Base-by-base conservation (phyloP, 1,140 invertebrate genomes). In the Delia radicum region DNA sequence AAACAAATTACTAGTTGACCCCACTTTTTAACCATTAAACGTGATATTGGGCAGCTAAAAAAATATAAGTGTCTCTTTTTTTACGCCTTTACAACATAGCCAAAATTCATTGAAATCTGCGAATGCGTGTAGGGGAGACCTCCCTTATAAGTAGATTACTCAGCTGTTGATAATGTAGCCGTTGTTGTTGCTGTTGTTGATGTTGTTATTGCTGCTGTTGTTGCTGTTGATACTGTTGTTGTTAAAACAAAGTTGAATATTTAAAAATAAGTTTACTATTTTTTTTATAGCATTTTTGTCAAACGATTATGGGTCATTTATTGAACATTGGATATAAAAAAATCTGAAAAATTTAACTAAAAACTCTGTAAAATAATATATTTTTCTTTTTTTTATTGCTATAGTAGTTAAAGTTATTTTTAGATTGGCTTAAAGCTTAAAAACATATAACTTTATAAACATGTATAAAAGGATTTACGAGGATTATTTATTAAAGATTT, bases 251-350 rank as follows among this genome's bases (percentile, higher is more conserved):
- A 42, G 37, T 42, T 21, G 48, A 18, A 55, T 21, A 55, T 55
- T 55, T 55, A 55, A 55, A 55, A 55, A 55, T 55, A 18, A 55
- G 48, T 55, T 55, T 55, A 55, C 18, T n/a, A n/a, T n/a, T n/a
- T n/a, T n/a, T n/a, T n/a, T n/a, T n/a, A n/a, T n/a, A n/a, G n/a
- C n/a, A n/a, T n/a, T n/a, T n/a, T n/a, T n/a, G n/a, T n/a, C n/a
- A n/a, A n/a, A n/a, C 48, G 48, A 21, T 55, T 55, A 55, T 55
- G 48, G 48, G 48, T 55, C 48, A 55, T 55, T 55, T 55, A 55
- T 55, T 55, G 48, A 55, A 55, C 48, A 8, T 55, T 55, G 8
- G 18, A 4, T 8, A 21, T 21, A 21, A 55, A n/a, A 55, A 24
- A 37, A n/a, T 8, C n/a, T 42, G 37, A 42, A 42, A 42, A 42